Evolutionary conservation across 2,113 vertebrate genomes (phyloP), one percentile per base, ranked within the genome.

Genomic region (Arenaria interpres): DNA sequence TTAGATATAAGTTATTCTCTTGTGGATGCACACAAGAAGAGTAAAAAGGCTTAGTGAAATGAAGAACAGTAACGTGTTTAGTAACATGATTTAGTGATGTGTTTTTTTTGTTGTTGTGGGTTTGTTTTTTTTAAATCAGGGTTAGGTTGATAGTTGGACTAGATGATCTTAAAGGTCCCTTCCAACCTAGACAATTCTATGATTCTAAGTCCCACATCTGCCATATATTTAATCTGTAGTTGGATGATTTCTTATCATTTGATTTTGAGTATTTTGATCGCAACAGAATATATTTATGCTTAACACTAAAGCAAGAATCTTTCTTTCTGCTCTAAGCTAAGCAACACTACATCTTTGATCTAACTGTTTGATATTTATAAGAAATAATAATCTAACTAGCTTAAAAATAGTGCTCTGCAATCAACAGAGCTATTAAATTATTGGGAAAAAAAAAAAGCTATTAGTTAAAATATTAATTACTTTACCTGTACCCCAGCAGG

Each of bases 401-500:
- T 71, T 86, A 48, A 93, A 77, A 94, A 37, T 19, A 56, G 17
- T 7, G 2, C n/a, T 78, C 27, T 75, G 13, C 60, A 75, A 20
- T 48, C 73, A 85, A 37, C 1, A 3, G 41, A 84, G 30, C 32
- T 77, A 27, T 39, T 30, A 74, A 86, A 54, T n/a, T 17, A n/a
- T 7, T n/a, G 30, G 62, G 78, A 64, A 50, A 71, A 82, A 89
- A 89, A 45, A 27, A 0, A 64, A 63, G 37, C 21, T 27, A 64
- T 21, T 33, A 39, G 5, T 79, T 81, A 81, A 89, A 78, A 87
- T 30, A 57, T 5, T 2, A 77, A 63, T 87, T 57, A 75, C 20
- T 85, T 93, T 96, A 97, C 97, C 96, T 82, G 79, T 84, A 46
- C 17, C 12, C 27, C 53, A 80, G 86, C 30, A 68, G 86, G 72